Evolutionary conservation across 2,888 invertebrate genomes (phyloP), one percentile per base, ranked within the genome.

Genomic region (Xestoiulus laeticollis): DNA sequence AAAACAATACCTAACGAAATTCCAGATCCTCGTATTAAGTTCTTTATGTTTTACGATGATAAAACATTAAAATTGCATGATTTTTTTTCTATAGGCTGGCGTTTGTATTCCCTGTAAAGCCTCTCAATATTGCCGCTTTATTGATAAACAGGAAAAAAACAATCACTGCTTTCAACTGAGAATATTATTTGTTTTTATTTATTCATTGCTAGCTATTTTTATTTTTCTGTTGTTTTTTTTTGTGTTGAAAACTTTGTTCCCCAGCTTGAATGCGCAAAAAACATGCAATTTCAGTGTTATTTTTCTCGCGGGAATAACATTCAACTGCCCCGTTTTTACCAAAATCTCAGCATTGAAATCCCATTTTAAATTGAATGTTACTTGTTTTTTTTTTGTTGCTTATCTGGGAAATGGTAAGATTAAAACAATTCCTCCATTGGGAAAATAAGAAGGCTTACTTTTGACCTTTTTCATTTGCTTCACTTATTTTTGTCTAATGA

Each of bases 161-260:
- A 68, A 68, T 68, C 59, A 68, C n/a, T 68, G 22, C 59, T 22
- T 68, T 68, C 59, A 68, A n/a, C 59, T 68, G 22, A 22, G 10
- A 68, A 22, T 68, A 68, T 68, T 68, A 68, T 68, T 68, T 68
- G 59, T 68, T 68, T 68, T 68, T 68, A 68, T 68, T 68, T 68
- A 68, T 68, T 68, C 59, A 68, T 68, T 68, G 22, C 59, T 1
- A 22, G 59, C 59, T 68, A 68, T 68, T 68, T 22, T 68, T 68
- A 68, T 68, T 68, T 68, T 48, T 26, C 22, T 68, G 33, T 38
- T 38, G 2, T n/a, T 68, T 68, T 68, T 68, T 68, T 68, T n/a
- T n/a, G n/a, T n/a, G n/a, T n/a, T n/a, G n/a, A n/a, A 68, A 22
- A 8, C 8, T 68, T 68, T 68, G 1, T 38, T 6, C 33, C 6